Percentiles rank a stretch among this genome's conserved stretches.
Evolutionary conservation across 2,888 invertebrate genomes (phyloP).

Genomic region (Heliconius ismenius): DNA sequence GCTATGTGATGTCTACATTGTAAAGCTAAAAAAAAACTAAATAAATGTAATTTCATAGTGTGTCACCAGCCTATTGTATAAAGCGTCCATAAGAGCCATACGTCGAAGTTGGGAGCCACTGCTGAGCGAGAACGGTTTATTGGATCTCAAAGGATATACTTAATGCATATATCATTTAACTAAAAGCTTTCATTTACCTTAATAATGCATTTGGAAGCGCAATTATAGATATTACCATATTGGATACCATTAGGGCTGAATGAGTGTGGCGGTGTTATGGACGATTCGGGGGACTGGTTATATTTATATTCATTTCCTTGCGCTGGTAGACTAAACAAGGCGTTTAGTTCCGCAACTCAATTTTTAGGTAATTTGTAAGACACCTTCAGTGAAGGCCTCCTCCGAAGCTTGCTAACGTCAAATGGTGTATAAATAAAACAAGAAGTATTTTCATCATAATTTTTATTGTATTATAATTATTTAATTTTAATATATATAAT

Average conservation of each 20-base stretch:
- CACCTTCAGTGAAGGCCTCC: too few relatives aligned
- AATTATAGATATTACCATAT: conserved; percentile 14
- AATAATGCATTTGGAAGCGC: conserved; percentile 7
- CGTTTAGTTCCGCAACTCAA: not conserved
- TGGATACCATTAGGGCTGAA: not conserved
- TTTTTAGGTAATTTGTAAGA: too few relatives aligned
- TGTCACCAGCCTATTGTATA: conserved; percentile 7
- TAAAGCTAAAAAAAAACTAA: not conserved
- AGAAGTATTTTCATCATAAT: not conserved
- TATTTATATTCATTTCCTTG: not conserved
- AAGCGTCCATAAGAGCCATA: conserved; percentile 19
- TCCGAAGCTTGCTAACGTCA: not conserved
- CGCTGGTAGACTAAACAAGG: not conserved
- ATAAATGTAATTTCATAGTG: not conserved
- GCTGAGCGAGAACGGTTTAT: conserved; percentile 24
- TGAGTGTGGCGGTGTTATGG: too few relatives aligned
- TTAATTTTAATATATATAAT: not conserved
- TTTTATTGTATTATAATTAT: not conserved
- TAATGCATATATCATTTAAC: conserved; percentile 23
- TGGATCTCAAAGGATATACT: conserved; percentile 22
- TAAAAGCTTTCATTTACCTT: conserved; percentile 21
- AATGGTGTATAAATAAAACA: not conserved
- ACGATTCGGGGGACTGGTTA: not conserved
- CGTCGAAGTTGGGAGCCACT: conserved; percentile 26
- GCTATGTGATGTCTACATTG: not conserved